Percentiles rank a stretch among this genome's conserved stretches.
Conservation (phyloP, 2,888 invertebrate genomes). For the Masnerella sp. region DNA sequence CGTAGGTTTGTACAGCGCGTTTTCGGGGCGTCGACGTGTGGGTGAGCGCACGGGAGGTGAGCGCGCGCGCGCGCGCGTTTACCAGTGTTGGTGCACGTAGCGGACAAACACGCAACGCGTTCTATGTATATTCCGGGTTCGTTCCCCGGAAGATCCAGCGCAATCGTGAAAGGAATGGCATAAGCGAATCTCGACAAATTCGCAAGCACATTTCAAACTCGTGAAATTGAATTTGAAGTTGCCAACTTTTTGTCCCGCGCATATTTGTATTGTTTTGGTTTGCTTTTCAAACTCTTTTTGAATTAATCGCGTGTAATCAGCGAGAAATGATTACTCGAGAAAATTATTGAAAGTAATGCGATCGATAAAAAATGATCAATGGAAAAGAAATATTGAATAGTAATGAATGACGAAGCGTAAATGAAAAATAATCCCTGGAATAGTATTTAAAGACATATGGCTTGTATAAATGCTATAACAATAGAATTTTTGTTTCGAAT, state of each 20-base stretch:
- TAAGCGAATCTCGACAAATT: slow-evolving; percentile 56
- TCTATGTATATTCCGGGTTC: slow-evolving; percentile 52
- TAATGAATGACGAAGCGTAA: no score
- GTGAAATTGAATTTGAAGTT: slow-evolving; percentile 46
- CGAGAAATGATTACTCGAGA: background rate
- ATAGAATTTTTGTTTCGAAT: no score
- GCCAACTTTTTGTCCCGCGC: slow-evolving; percentile 29
- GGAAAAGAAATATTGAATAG: no score
- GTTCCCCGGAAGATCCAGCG: slow-evolving; percentile 54
- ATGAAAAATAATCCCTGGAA: no score
- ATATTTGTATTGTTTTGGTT: slow-evolving; percentile 31
- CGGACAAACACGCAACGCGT: slow-evolving; percentile 42
- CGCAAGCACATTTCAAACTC: slow-evolving; percentile 50
- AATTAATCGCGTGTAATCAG: background rate
- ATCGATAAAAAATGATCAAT: background rate
- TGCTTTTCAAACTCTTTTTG: background rate
- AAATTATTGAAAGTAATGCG: no score
- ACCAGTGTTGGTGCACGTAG: slow-evolving; percentile 29
- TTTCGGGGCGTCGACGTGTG: slow-evolving; percentile 13
- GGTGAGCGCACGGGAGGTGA: background rate
- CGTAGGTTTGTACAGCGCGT: slow-evolving; percentile 24
- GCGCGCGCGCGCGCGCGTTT: background rate
- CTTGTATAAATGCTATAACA: no score
- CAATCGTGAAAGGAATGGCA: slow-evolving; percentile 55
- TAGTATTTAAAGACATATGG: no score